Base-by-base conservation (phyloP, 2,888 invertebrate species). In the Drosophila percnosoma region DNA sequence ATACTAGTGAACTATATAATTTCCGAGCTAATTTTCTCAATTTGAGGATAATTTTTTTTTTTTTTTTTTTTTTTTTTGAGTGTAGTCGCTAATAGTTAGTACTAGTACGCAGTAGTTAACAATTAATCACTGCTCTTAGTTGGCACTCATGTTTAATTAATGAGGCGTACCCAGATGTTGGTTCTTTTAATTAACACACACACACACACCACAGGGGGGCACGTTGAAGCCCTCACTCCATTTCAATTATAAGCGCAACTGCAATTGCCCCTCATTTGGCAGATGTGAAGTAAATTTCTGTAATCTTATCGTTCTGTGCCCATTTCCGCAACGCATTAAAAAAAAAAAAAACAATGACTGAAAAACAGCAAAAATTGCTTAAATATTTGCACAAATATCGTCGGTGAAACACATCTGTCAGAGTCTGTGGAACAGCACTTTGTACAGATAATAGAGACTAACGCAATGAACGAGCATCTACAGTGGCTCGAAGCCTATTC, bases 301-400 rank as follows among this genome's bases (percentile, higher is more conserved):
- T 57, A 67, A 81, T 78, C 78, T 79, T 78, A 81, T 79, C 78
- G 21, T 29, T 31, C 34, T 66, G 73, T 58, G 58, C 60, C 65
- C 67, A 59, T 74, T 79, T 82, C 79, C 82, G 70, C 49, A 68
- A 66, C 52, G 40, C 55, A 62, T 63, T 68, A 57, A 51, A 61
- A 73, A 21, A n/a, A n/a, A 13, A 8, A 24, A 24, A 24, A 29
- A n/a, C n/a, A 13, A 1, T 31, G n/a, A 21, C 13, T 13, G 18
- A 42, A 42, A 45, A 15, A n/a, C n/a, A 11, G 29, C 51, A 51
- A 58, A 34, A 60, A 51, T 34, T 57, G 49, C 33, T 51, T 49
- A 62, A 70, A 81, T 81, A 79, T 77, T 79, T 73, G 62, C 53
- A 69, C 48, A 65, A 73, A 73, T 63, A 66, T 64, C 60, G 60